phyloP scores from a whole-genome alignment of 1,140 invertebrate species.

The Hestina assimilis region DNA sequence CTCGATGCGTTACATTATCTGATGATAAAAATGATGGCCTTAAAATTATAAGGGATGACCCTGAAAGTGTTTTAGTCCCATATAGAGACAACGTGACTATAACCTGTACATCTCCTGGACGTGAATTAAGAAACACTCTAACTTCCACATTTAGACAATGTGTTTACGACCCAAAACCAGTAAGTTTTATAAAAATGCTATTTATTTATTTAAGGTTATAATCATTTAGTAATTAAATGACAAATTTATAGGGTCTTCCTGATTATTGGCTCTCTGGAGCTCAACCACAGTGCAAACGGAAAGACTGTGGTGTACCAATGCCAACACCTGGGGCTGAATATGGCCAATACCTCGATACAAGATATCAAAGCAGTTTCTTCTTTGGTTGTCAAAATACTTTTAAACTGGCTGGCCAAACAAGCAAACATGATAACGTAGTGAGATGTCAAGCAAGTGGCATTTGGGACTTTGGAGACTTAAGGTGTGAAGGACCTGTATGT shows the following conservation, averaged over 20 bases:
- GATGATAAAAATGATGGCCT: constrained; percentile 93
- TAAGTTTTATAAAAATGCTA: constrained; percentile 54
- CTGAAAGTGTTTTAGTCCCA: constrained; percentile 89
- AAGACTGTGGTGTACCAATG: constrained; percentile 92
- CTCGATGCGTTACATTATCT: constrained; percentile 92
- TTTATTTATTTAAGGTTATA: constrained; percentile 18
- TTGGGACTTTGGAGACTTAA: constrained; percentile 97
- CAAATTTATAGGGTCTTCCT: constrained; percentile 85
- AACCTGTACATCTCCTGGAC: constrained; percentile 87
- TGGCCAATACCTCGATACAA: constrained; percentile 91
- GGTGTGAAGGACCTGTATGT: constrained; percentile 97
- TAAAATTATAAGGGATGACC: constrained; percentile 85
- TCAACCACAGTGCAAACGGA: constrained; percentile 90
- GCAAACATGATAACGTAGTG: constrained; percentile 94
- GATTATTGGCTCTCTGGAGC: constrained; percentile 95
- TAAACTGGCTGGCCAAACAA: constrained; percentile 94
- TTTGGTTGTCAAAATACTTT: constrained; percentile 98
- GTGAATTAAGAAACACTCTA: constrained; percentile 87
- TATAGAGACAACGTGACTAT: constrained; percentile 95
- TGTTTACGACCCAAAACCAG: constrained; percentile 95
- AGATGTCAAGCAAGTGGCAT: constrained; percentile 94
- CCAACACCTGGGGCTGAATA: constrained; percentile 95
- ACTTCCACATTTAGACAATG: constrained; percentile 93
- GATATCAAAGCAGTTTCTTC: constrained; percentile 95
- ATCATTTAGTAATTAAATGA: too few relatives aligned